phyloP scores from a whole-genome alignment of 2,888 invertebrate species.

The Rapana venosa region DNA sequence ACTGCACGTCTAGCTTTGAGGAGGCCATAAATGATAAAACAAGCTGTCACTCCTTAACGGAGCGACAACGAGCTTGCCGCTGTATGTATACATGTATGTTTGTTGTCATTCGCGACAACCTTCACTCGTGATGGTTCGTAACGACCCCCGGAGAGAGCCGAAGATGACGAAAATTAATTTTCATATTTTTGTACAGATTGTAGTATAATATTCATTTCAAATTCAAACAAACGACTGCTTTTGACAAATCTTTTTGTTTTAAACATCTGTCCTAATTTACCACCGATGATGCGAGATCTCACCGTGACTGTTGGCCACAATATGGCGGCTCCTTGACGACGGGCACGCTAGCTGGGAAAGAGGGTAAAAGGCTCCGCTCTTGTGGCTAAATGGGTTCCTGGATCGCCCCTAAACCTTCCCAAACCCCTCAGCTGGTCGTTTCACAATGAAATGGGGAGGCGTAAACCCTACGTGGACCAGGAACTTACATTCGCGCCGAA shows the following conservation, averaged over 20 bases:
- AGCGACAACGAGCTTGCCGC: background rate
- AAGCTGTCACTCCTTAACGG: background rate
- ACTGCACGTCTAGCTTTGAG: background rate
- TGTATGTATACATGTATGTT: background rate
- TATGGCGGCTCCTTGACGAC: constrained; percentile 69
- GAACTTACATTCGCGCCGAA: constrained; percentile 61
- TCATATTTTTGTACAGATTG: background rate
- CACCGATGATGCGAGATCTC: constrained; percentile 31
- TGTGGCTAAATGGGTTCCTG: constrained; percentile 33
- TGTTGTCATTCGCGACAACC: constrained; percentile 36
- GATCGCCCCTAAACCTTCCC: constrained; percentile 12
- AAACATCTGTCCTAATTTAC: background rate
- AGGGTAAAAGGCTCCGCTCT: constrained; percentile 19
- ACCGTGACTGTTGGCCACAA: constrained; percentile 52
- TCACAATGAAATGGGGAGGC: constrained; percentile 64
- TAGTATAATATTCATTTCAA: background rate
- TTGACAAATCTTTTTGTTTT: background rate
- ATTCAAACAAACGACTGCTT: background rate
- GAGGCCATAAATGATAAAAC: background rate
- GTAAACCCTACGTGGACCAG: constrained; percentile 57
- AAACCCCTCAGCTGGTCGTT: background rate
- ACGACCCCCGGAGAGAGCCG: background rate
- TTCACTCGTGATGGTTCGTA: background rate
- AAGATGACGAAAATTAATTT: background rate
- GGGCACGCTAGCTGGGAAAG: constrained; percentile 47